Base-by-base conservation (phyloP, 2,113 vertebrate genomes). In the Brachirus orientalis region DNA sequence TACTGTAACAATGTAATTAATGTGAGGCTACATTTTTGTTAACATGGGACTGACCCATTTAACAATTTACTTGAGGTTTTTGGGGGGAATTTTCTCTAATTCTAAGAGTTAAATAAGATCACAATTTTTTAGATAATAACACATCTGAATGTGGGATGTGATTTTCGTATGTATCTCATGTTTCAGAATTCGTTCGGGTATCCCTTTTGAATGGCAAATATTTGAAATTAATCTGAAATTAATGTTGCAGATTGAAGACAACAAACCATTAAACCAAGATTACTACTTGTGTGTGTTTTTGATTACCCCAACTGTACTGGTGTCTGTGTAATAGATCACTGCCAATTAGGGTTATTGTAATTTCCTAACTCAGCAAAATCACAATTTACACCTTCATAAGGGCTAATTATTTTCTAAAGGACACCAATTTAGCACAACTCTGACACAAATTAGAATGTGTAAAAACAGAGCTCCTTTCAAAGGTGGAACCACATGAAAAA, bases 1-100 rank as follows among this genome's bases (percentile, higher is more conserved):
- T 88, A 86, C 82, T 88, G 84, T 88, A 88, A 76, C 75, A 82
- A 72, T 86, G 72, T 89, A 86, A 89, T 89, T 90, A 87, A 89
- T 80, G 46, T 86, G 69, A 83, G 75, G 87, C 77, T 74, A 72
- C 75, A 77, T 69, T 61, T 73, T 6, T 55, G 46, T 83, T 76
- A 50, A 66, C 33, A 82, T 68, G 58, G 76, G 76, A 77, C 70
- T 71, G 55, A 85, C 75, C 60, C 51, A 76, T 77, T 82, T 46
- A 80, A 75, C 65, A 62, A 51, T 69, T 76, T 83, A 90, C 82
- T 77, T 88, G 79, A 86, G 74, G 77, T 87, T 77, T 88, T 88
- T 76, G 61, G 62, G 55, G 47, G 40, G 40, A 4, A 14, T 14
- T 43, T 13, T 13, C 1, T 43, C n/a, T n/a, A n/a, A n/a, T n/a